phyloP scores from a whole-genome alignment of 2,888 invertebrate species.

The Aplocera efformata region DNA sequence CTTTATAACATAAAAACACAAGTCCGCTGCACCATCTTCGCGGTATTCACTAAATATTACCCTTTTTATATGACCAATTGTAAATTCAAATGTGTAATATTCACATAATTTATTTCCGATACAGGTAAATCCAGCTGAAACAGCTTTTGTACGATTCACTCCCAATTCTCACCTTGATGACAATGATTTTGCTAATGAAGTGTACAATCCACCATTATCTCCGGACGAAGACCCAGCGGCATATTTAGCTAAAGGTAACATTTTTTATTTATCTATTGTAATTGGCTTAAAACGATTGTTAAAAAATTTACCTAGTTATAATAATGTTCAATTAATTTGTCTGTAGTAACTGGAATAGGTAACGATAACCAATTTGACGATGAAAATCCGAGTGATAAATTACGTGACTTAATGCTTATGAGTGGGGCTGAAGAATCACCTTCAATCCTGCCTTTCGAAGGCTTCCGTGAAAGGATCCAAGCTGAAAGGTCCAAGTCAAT shows the following conservation, averaged over 20 bases:
- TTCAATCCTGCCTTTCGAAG: constrained; percentile 62
- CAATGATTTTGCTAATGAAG: constrained; percentile 89
- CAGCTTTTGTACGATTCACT: constrained; percentile 89
- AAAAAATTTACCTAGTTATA: too few species aligned
- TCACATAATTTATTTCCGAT: constrained; percentile 4
- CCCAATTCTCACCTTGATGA: constrained; percentile 83
- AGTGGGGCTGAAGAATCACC: constrained; percentile 57
- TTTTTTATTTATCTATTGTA: background rate
- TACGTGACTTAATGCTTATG: constrained; percentile 62
- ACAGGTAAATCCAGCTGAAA: constrained; percentile 83
- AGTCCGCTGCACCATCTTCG: too few species aligned
- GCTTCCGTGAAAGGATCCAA: constrained; percentile 68
- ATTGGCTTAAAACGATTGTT: too few species aligned
- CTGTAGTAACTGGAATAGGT: constrained; percentile 25
- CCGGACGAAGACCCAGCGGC: constrained; percentile 67
- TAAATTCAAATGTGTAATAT: too few species aligned
- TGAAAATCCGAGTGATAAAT: constrained; percentile 62
- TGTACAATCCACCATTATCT: constrained; percentile 86
- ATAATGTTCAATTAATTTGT: background rate
- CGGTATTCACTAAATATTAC: too few species aligned
- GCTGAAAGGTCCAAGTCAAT: constrained; percentile 44
- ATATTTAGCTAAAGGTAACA: constrained; percentile 55
- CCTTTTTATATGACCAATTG: too few species aligned
- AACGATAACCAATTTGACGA: constrained; percentile 35
- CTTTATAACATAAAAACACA: too few species aligned